Percentiles rank a stretch among this genome's conserved stretches.
Conservation (phyloP, 2,797 vertebrate genomes). For the Acanthurus tractus region DNA sequence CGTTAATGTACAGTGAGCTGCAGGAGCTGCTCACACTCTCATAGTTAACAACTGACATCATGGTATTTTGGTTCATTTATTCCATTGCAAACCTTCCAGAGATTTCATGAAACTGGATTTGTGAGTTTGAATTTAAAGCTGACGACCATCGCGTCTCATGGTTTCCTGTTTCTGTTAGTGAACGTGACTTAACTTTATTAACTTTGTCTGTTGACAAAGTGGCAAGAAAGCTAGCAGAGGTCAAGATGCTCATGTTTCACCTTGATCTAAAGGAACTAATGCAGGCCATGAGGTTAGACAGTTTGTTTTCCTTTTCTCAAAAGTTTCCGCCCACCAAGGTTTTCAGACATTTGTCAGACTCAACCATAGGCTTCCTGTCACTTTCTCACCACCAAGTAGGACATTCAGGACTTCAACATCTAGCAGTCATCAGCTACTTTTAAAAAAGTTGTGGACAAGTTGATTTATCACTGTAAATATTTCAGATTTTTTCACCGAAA, state of each 20-base stretch:
- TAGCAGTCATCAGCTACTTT: too few species aligned
- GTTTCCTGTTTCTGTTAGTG: background rate
- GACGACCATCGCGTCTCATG: slow-evolving; percentile 14
- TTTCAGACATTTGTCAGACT: slow-evolving; percentile 21
- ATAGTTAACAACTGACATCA: slow-evolving; percentile 5
- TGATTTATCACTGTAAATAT: too few species aligned
- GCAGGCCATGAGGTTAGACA: slow-evolving; percentile 37
- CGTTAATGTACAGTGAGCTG: slow-evolving; percentile 59
- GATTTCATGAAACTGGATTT: slow-evolving; percentile 13
- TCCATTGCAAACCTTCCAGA: slow-evolving; percentile 1
- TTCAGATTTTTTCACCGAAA: too few species aligned
- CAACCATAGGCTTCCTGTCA: background rate
- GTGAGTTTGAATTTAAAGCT: slow-evolving; percentile 35
- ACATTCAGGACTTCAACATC: too few species aligned
- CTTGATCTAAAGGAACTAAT: slow-evolving; percentile 13
- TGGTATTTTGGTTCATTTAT: slow-evolving; percentile 9
- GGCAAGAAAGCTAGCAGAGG: slow-evolving; percentile 36
- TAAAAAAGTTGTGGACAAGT: too few species aligned
- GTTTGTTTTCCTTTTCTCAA: slow-evolving; percentile 50
- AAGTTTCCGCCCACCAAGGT: slow-evolving; percentile 42
- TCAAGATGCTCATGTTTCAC: slow-evolving; percentile 36
- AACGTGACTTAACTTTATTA: background rate
- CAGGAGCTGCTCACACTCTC: background rate
- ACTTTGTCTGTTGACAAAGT: slow-evolving; percentile 32
- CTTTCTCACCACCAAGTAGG: too few species aligned